Evolutionary conservation across 1,140 invertebrate species (phyloP).

Genomic region (Hyles euphorbiae): DNA sequence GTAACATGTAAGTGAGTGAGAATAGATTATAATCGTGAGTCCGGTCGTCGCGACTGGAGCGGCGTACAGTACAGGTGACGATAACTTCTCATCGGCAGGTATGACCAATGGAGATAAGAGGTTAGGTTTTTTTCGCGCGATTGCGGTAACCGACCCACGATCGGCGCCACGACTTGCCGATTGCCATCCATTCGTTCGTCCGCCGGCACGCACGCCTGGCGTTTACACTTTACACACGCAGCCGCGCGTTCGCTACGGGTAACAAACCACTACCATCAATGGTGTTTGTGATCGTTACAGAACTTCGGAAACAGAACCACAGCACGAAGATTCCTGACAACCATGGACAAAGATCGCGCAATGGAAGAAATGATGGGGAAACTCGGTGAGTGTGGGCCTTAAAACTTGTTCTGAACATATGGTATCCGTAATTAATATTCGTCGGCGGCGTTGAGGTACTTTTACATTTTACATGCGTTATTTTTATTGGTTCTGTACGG

Average conservation of each 20-base stretch:
- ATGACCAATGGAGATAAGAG: constrained; percentile 45
- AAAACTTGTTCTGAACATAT: constrained; percentile 36
- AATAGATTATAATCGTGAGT: not conserved
- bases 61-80: too few species aligned
- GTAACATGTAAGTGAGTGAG: too few species aligned
- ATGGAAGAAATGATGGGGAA: constrained; percentile 82
- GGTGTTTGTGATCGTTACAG: constrained; percentile 54
- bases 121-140: constrained; percentile 50
- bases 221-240: constrained; percentile 25
- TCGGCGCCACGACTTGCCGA: constrained; percentile 38
- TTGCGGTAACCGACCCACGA: constrained; percentile 52
- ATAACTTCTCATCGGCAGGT: not conserved
- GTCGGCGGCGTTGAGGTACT: constrained; percentile 17
- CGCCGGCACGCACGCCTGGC: constrained; percentile 57
- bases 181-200: constrained; percentile 60
- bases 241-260: constrained; percentile 27
- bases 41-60: not conserved
- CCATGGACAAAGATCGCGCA: constrained; percentile 79
- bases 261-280: constrained; percentile 33
- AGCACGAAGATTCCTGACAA: constrained; percentile 18
- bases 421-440: constrained; percentile 26
- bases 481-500: constrained; percentile 11
- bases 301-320: constrained; percentile 26
- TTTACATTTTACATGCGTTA: constrained; percentile 24
- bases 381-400: constrained; percentile 71